phyloP scores from a whole-genome alignment of 35 echinoderm and acorn worm species.

The Apostichopus japonicus region DNA sequence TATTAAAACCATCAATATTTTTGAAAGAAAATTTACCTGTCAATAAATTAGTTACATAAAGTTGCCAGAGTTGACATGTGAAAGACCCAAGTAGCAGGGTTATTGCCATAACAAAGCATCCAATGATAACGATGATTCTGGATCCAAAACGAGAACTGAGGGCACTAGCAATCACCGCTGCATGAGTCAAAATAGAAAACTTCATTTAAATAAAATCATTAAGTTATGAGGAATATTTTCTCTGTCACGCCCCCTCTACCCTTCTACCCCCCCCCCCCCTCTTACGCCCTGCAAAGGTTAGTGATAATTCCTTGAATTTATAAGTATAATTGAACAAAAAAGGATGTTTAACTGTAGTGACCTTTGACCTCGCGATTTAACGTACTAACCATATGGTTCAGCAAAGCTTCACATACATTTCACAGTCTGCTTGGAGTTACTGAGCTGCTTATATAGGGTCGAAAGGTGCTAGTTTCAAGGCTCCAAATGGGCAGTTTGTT shows the following conservation, averaged over 20 bases:
- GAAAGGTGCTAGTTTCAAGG: too few relatives aligned
- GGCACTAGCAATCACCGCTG: background rate
- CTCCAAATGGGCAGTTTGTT: too few relatives aligned
- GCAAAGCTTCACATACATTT: too few relatives aligned
- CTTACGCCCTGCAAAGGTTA: background rate
- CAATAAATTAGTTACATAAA: conserved; percentile 27
- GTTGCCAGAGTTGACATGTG: conserved; percentile 11
- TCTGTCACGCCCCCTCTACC: background rate
- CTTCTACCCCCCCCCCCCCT: background rate
- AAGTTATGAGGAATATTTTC: background rate
- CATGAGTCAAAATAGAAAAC: background rate
- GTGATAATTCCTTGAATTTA: too few relatives aligned
- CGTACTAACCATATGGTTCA: too few relatives aligned
- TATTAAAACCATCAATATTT: background rate
- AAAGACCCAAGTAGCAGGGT: conserved; percentile 8
- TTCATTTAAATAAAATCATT: background rate
- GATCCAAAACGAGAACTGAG: background rate
- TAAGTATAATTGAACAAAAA: too few relatives aligned
- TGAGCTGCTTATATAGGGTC: too few relatives aligned
- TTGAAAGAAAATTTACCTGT: background rate
- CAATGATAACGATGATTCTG: background rate
- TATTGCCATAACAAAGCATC: background rate
- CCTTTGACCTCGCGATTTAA: too few relatives aligned
- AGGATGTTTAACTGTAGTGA: too few relatives aligned
- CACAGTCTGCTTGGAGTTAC: too few relatives aligned